Base-by-base conservation (phyloP, 1,140 invertebrate species). In the Formica exsecta region DNA sequence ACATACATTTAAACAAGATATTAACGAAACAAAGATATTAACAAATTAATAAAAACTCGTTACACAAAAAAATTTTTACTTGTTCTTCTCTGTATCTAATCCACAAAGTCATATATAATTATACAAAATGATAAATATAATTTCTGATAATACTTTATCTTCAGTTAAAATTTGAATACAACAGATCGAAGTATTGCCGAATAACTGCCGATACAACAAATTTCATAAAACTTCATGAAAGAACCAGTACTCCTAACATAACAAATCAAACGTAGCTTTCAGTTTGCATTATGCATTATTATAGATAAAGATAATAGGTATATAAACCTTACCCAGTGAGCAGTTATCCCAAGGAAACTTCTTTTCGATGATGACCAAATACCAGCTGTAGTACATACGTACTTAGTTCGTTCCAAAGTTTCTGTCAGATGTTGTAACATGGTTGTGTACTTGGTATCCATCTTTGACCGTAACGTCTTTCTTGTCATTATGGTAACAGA, bases 321-420 rank as follows among this genome's bases (percentile, higher is more conserved):
- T 68, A 54, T 54, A 54, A 68, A 68, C 8, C 4, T 41, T 68
- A 68, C 65, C 87, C 80, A 89, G 25, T 86, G 79, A 57, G 25
- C 79, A 66, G 87, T 86, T 44, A 89, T 77, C 3, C 77, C 85
- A 48, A 89, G 29, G 13, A 87, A 89, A n/a, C 85, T 77, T 62
- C 85, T 86, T 62, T 74, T 85, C 13, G 32, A 44, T 38, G 59
- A 73, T 9, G 80, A 80, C 85, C 85, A 89, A 44, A 77, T 68
- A 68, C 84, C 87, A 64, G 87, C 87, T 73, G 75, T 85, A 61
- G 85, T 87, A 59, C 87, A 87, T 29, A 89, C 70, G 74, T 85
- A 84, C 62, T 68, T 65, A 68, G 38, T 54, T 4, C 29, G 13
- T 80, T 16, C 65, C 32, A 80, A 68, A 66, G 32, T 68, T n/a